Conservation (phyloP, 2,888 invertebrate genomes). For the Phania funesta region DNA sequence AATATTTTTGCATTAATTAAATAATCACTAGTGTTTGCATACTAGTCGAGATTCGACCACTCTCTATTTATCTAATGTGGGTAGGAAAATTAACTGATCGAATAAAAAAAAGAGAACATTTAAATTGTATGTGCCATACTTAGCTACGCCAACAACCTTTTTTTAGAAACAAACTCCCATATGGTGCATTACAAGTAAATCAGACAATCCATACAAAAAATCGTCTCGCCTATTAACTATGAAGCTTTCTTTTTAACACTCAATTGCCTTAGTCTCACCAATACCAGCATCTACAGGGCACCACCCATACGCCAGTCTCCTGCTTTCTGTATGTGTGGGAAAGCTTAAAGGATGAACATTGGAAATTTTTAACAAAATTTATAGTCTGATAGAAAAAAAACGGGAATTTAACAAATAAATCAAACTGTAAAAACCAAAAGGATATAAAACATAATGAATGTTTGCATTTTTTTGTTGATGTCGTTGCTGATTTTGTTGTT, state of each 20-base stretch:
- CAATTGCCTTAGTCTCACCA: background rate
- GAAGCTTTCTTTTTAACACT: background rate
- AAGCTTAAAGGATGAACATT: conserved; percentile 65
- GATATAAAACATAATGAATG: conserved; percentile 61
- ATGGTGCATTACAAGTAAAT: too few species aligned
- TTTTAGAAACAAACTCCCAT: too few species aligned
- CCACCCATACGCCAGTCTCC: background rate
- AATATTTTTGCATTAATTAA: too few species aligned
- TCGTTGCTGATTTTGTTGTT: conserved; percentile 8
- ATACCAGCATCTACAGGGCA: background rate
- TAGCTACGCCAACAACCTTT: too few species aligned
- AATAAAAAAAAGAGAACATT: too few species aligned
- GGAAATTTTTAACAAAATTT: conserved; percentile 67
- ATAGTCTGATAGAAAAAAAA: conserved; percentile 60
- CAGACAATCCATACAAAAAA: too few species aligned
- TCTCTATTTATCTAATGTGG: too few species aligned
- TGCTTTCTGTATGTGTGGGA: background rate
- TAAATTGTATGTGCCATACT: too few species aligned
- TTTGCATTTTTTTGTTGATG: conserved; percentile 35
- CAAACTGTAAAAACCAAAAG: conserved; percentile 40
- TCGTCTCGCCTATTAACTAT: background rate
- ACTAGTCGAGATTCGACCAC: too few species aligned
- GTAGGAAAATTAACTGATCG: too few species aligned
- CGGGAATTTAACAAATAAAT: conserved; percentile 58
- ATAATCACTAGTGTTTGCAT: too few species aligned